Conservation (phyloP, 2,888 invertebrate species). For the Lathronympha strigana region DNA sequence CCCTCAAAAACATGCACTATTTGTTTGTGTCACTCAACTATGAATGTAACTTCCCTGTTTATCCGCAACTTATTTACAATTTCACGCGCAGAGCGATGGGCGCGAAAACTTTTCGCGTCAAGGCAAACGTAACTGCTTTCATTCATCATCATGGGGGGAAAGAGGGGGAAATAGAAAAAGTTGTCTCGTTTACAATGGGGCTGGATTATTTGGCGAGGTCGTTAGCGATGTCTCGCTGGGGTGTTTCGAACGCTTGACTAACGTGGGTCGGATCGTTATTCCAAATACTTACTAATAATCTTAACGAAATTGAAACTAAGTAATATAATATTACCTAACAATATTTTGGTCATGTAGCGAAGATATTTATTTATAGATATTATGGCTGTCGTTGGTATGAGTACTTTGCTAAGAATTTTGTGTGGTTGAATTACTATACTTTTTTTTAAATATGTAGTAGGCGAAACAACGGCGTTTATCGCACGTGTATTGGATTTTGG, state of each 20-base stretch:
- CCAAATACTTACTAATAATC: too few relatives aligned
- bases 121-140: conserved; percentile 29
- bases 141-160: conserved; percentile 32
- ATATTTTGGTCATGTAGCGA: too few relatives aligned
- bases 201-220: conserved; percentile 30
- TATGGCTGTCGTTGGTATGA: too few relatives aligned
- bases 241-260: conserved; percentile 12
- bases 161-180: conserved; percentile 44
- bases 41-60: conserved; percentile 28
- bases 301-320: too few relatives aligned
- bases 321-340: too few relatives aligned
- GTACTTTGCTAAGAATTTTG: too few relatives aligned
- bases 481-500: too few relatives aligned
- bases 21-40: conserved; percentile 1
- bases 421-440: too few relatives aligned
- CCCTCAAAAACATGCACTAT: neutral
- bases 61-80: conserved; percentile 37
- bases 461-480: too few relatives aligned
- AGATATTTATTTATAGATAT: too few relatives aligned
- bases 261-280: neutral
- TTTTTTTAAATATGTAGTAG: too few relatives aligned
- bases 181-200: conserved; percentile 43
- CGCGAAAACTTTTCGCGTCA: conserved; percentile 33
- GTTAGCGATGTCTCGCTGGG: conserved; percentile 27
- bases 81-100: conserved; percentile 36